Base-by-base conservation (phyloP, 2,797 vertebrate species). In the Phoxinus dragarum region DNA sequence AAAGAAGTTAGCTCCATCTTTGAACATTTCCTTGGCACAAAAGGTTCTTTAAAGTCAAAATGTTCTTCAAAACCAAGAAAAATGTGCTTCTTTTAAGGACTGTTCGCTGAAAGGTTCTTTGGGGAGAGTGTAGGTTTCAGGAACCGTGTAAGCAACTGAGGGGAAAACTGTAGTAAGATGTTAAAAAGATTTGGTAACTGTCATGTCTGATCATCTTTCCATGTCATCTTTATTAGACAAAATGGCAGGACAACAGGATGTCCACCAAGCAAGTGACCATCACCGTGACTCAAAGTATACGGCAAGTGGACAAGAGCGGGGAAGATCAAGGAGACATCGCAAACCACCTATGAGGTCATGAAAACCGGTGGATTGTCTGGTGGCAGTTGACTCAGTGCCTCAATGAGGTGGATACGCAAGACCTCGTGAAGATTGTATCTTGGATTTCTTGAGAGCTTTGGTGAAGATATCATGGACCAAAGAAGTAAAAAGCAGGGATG, bases 211-310 rank as follows among this genome's bases (percentile, higher is more conserved):
- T 77, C 23, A 84, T 72, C 42, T 84, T 36, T 78, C 3, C 54
- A 5, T 89, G 5, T 61, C 23, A 14, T 71, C 54, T 40, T 61
- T 68, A 54, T 49, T 90, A 95, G 94, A 96, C 94, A 27, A 95
- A 96, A 89, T 95, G 95, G 95, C 94, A 95, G 85, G 95, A 95
- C 92, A 96, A 93, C 89, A 92, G 94, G 79, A 96, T 95, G 96
- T 95, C 95, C 19, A 95, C 93, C 82, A 96, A 96, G 89, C 96
- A 96, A 90, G 95, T 96, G 90, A 95, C 95, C 89, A 96, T 96
- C 88, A 96, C 95, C 6, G 95, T 96, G 90, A 96, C 95, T 0
- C 94, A 96, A 92, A 96, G 95, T 90, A 94, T 96, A 90, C 93
- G 94, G 69, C 95, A 96, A 90, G 93, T 95, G 90, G 96, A 95